Conservation (phyloP, 2,113 vertebrate species). For the Ondatra zibethicus region DNA sequence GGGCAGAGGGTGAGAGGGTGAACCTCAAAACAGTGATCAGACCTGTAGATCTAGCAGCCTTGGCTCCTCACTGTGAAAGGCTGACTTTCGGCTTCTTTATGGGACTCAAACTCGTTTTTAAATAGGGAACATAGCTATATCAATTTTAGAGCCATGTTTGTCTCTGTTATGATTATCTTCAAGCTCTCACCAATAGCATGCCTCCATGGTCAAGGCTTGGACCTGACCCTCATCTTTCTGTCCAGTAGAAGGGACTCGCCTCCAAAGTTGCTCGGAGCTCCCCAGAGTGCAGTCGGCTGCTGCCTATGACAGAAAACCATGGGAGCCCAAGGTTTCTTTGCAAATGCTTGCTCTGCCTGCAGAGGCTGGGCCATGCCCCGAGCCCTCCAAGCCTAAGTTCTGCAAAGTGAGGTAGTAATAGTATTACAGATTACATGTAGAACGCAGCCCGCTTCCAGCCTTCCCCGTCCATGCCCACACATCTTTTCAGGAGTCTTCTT, state of each 20-base stretch:
- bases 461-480: background rate
- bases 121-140: background rate
- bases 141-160: background rate
- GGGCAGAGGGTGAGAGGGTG: background rate
- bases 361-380: background rate
- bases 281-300: background rate
- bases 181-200: background rate
- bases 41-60: background rate
- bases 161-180: background rate
- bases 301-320: background rate
- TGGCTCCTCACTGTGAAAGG: background rate
- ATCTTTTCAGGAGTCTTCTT: background rate
- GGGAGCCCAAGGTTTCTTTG: background rate
- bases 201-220: background rate
- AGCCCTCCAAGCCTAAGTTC: background rate
- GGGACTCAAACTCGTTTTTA: slow-evolving; percentile 15
- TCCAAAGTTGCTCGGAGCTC: background rate
- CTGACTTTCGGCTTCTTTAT: background rate
- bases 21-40: background rate
- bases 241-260: background rate
- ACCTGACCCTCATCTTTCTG: background rate
- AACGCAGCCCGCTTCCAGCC: background rate
- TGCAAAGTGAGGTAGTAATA: background rate
- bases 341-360: background rate
- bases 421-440: background rate